Evolutionary conservation across 2,113 vertebrate species (phyloP), one percentile per base, ranked within the genome.

Genomic region (Phylloscopus trochiloides): DNA sequence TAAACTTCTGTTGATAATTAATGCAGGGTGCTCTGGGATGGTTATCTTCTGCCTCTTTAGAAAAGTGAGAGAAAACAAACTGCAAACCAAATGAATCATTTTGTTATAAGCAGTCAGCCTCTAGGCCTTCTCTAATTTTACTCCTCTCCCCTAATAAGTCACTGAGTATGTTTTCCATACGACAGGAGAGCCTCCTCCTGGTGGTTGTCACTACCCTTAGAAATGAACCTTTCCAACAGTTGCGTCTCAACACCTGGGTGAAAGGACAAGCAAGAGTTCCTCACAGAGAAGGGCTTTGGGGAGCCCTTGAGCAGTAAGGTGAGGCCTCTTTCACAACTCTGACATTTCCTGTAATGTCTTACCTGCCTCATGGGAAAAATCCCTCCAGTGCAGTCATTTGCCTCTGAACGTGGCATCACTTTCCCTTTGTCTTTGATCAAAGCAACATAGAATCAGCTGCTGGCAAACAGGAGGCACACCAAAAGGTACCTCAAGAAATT

Each of bases 391-490:
- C 19, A 71, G 12, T 24, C 25, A 5, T 50, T 61, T 91, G 14
- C 40, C 40, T 63, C 10, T 21, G 36, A 63, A 85, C 0, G 0
- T 31, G 52, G 2, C 9, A 6, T 29, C 1, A 1, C 5, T 71
- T 80, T 86, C 25, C 17, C 25, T 78, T 45, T 26, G 14, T 2
- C 28, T 88, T 78, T 36, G 48, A 17, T 6, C 25, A 25, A 47
- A 74, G 13, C 14, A 13, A 22, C 18, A 6, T 0, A 40, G 57
- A 78, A 43, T 20, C 40, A 48, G 40, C 29, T 43, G n/a, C n/a
- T 25, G 19, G 24, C n/a, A 52, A 76, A 28, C 14, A n/a, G n/a
- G 31, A n/a, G 42, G 24, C 15, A 4, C 21, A 47, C 17, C 9
- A 17, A 73, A 61, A 57, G 15, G 14, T 28, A 48, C 43, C n/a